A percentile compares a stretch with the other conserved stretches of the same genome.
These are phyloP conservation scores for Timema podura DNA, from an alignment of 2,888 invertebrate genomes.

Conservation along the genomic window DNA sequence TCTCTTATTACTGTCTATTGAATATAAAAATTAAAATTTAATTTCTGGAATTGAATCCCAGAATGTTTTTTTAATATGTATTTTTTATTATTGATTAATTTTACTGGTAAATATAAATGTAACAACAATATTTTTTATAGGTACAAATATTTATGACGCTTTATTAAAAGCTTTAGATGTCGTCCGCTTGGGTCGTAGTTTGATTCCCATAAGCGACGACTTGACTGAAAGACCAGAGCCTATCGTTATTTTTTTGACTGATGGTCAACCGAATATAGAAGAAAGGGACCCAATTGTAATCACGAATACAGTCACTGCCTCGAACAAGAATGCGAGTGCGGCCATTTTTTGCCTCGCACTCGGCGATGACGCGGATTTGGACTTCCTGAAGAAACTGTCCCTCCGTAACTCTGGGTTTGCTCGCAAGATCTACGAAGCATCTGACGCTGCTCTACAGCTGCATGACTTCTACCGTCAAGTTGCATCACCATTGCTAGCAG, in stretches of 20 bases:
- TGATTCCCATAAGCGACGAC: neutral
- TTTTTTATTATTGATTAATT: no score
- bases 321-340: conserved; percentile 11
- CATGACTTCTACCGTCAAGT: conserved; percentile 62
- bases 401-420: conserved; percentile 63
- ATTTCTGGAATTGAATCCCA: no score
- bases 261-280: conserved; percentile 62
- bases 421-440: conserved; percentile 67
- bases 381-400: conserved; percentile 61
- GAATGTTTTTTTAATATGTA: no score
- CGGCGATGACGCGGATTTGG: conserved; percentile 62
- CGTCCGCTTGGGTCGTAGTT: conserved; percentile 38
- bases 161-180: conserved; percentile 53
- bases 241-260: conserved; percentile 62
- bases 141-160: conserved; percentile 66
- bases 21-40: no score
- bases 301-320: conserved; percentile 36
- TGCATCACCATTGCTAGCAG: conserved; percentile 61
- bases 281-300: conserved; percentile 52
- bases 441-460: conserved; percentile 63
- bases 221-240: conserved; percentile 47
- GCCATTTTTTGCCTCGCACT: conserved; percentile 66
- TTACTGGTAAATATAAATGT: no score
- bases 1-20: no score
- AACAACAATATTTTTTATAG: conserved; percentile 37